Base-by-base conservation (phyloP, 2,888 invertebrate species). In the Erannis defoliaria region DNA sequence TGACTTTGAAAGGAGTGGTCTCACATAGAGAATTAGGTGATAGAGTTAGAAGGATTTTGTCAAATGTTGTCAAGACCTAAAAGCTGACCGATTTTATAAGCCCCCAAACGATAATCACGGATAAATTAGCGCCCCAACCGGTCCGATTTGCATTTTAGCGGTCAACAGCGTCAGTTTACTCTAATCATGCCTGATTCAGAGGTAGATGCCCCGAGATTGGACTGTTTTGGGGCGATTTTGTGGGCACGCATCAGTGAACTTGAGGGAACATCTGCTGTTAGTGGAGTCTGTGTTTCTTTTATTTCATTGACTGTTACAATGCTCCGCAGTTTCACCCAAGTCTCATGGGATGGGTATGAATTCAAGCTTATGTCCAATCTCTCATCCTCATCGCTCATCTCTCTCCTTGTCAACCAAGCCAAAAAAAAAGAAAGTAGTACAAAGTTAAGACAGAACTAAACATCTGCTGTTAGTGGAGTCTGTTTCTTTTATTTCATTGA, bases 111-210 rank as follows among this genome's bases (percentile, higher is more conserved):
- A 48, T 55, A 46, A 46, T 31, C 29, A 35, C 19, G 38, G 38
- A 23, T 46, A 46, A 31, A 38, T 55, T 40, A 40, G 48, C 46
- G 21, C 29, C 23, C 40, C 26, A 31, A 53, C 58, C 53, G 58
- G 58, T 70, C 59, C 26, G 56, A 68, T 64, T 65, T 51, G 53
- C 19, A 56, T 68, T 60, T 57, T 55, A 62, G 9, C 45, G 49
- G 46, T 45, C n/a, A 21, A 38, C 59, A 57, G 43, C 37, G 55
- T 42, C 31, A 46, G 45, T 31, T 57, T 63, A 31, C 12, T 33
- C 48, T 48, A 54, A 59, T 59, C 51, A 26, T 42, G 33, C 19
- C n/a, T 19, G 42, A 54, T 35, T 48, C 16, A 43, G 54, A 54
- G 60, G 60, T 60, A 40, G 40, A 35, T 60, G 60, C 54, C 54